Evolutionary conservation across 37 sponge, comb jelly and placozoan species (phyloP).

Genomic region (Oscarella lobularis): DNA sequence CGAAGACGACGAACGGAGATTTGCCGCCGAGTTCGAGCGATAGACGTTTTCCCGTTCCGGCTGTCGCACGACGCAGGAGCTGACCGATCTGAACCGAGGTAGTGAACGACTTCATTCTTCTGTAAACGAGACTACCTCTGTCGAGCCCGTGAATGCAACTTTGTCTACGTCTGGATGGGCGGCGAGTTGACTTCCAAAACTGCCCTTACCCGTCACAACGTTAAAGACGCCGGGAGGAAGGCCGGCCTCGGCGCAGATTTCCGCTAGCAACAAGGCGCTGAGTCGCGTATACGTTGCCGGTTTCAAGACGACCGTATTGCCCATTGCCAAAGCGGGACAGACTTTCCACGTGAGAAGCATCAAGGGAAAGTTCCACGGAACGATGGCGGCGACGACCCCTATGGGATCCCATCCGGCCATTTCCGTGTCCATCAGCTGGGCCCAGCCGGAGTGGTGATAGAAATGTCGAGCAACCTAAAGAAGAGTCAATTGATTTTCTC

Average conservation of each 20-base stretch:
- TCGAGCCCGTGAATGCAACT: slow-evolving; percentile 88
- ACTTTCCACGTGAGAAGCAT: slow-evolving; percentile 93
- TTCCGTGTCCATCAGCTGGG: slow-evolving; percentile 79
- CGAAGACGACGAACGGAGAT: slow-evolving; percentile 80
- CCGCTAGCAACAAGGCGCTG: slow-evolving; percentile 89
- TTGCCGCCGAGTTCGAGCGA: slow-evolving; percentile 90
- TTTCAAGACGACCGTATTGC: slow-evolving; percentile 89
- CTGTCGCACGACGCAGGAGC: slow-evolving; percentile 62
- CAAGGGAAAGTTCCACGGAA: slow-evolving; percentile 96
- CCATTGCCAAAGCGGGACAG: slow-evolving; percentile 96
- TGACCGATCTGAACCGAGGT: slow-evolving; percentile 62
- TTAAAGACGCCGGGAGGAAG: slow-evolving; percentile 88
- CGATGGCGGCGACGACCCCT: slow-evolving; percentile 88
- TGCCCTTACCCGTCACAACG: slow-evolving; percentile 80
- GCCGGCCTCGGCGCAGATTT: slow-evolving; percentile 96
- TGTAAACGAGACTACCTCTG: slow-evolving; percentile 25
- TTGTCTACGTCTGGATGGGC: slow-evolving; percentile 77
- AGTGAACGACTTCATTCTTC: no score
- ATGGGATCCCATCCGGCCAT: slow-evolving; percentile 80
- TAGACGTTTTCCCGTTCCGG: slow-evolving; percentile 82
- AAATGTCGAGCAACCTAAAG: slow-evolving; percentile 53
- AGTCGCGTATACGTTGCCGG: slow-evolving; percentile 90
- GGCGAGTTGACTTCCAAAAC: slow-evolving; percentile 73
- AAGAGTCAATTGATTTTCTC: background rate
- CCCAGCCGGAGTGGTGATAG: slow-evolving; percentile 94